Conservation (phyloP, 2,797 vertebrate genomes). For the Gymnoscopelus microlampas region DNA sequence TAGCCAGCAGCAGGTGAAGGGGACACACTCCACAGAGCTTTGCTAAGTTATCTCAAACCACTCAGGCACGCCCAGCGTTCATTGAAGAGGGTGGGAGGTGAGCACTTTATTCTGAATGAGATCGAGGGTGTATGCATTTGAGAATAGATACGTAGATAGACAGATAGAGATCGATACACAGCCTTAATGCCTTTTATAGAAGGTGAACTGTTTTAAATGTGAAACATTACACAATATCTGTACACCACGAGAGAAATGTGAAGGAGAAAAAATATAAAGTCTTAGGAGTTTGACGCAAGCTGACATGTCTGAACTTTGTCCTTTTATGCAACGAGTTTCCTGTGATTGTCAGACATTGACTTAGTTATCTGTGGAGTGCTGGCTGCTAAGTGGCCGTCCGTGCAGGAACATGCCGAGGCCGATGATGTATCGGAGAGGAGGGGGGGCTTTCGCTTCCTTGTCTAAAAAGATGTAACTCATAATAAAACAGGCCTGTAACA, state of each 20-base stretch:
- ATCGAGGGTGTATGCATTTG: slow-evolving; percentile 31
- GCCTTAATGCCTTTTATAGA: slow-evolving; percentile 27
- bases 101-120: slow-evolving; percentile 47
- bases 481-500: slow-evolving; percentile 9
- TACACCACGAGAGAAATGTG: no score
- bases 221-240: slow-evolving; percentile 13
- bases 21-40: slow-evolving; percentile 75
- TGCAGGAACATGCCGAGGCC: slow-evolving; percentile 44
- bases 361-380: slow-evolving; percentile 27
- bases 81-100: slow-evolving; percentile 31
- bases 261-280: neutral
- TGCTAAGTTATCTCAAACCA: slow-evolving; percentile 75
- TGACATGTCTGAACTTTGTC: slow-evolving; percentile 40
- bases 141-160: no score
- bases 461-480: slow-evolving; percentile 25
- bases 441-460: slow-evolving; percentile 13
- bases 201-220: slow-evolving; percentile 8
- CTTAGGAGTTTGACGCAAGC: slow-evolving; percentile 27
- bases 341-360: slow-evolving; percentile 32
- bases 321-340: slow-evolving; percentile 2
- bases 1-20: slow-evolving; percentile 72
- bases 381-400: slow-evolving; percentile 42
- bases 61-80: slow-evolving; percentile 52
- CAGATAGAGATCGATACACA: no score
- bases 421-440: slow-evolving; percentile 19